Conservation (phyloP, 2,888 invertebrate genomes). For the Tenodera sinensis region DNA sequence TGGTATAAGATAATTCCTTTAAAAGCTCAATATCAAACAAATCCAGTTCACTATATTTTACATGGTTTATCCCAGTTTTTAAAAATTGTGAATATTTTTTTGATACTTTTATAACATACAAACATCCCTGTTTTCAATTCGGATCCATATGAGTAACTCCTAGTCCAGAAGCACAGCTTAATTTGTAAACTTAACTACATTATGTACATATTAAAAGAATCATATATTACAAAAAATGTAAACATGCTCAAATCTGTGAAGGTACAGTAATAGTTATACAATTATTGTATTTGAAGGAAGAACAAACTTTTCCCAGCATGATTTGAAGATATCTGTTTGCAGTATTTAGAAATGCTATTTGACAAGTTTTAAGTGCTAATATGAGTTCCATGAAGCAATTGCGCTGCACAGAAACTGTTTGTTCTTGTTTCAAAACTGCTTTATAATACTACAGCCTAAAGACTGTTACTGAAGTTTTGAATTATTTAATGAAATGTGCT, state of each 20-base stretch:
- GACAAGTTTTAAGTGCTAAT: not conserved
- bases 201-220: constrained; percentile 1
- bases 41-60: not conserved
- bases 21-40: not conserved
- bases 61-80: not conserved
- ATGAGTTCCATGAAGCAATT: not conserved
- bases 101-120: not conserved
- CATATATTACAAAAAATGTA: not conserved
- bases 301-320: not conserved
- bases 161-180: not conserved
- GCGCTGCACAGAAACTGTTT: not conserved
- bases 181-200: not conserved
- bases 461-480: not conserved
- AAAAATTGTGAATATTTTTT: not conserved
- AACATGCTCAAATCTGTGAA: not conserved
- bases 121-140: not conserved
- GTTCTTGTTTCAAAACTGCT: constrained; percentile 7
- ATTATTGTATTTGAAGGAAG: constrained; percentile 3
- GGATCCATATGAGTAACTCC: not conserved
- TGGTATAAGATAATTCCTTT: not conserved
- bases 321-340: not conserved
- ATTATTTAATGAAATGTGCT: not conserved
- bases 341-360: not conserved
- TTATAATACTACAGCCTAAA: not conserved
- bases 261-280: not conserved